Evolutionary conservation across 2,888 invertebrate genomes (phyloP).

Genomic region (Ochropleura leucogaster): DNA sequence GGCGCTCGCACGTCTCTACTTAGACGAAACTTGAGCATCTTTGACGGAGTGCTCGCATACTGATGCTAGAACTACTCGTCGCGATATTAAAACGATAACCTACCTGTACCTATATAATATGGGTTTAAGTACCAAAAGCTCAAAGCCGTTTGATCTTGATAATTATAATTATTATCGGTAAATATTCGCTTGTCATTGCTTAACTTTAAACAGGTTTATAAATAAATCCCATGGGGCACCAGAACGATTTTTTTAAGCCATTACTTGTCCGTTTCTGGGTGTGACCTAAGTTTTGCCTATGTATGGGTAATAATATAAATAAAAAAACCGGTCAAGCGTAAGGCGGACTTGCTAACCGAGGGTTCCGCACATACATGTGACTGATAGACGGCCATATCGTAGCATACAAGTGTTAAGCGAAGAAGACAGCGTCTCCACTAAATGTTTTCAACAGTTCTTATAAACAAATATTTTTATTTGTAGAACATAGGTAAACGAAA

Average conservation of each 20-base stretch:
- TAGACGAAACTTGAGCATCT: conserved; percentile 12
- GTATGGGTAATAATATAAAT: not conserved
- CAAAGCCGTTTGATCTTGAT: not conserved
- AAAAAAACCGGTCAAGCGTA: too few relatives aligned
- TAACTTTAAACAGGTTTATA: not conserved
- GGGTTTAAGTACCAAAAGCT: too few relatives aligned
- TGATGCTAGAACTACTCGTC: conserved; percentile 1
- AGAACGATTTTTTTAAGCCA: too few relatives aligned
- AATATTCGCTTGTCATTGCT: not conserved
- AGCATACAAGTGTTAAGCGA: too few relatives aligned
- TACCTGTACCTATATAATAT: not conserved
- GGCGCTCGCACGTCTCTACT: conserved; percentile 3
- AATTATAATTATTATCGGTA: not conserved
- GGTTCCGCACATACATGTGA: too few relatives aligned
- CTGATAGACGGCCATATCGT: too few relatives aligned
- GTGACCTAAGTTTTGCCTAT: not conserved
- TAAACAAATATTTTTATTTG: not conserved
- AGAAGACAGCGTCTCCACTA: too few relatives aligned
- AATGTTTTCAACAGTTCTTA: not conserved
- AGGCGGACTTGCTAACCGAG: too few relatives aligned
- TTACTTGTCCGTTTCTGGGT: too few relatives aligned
- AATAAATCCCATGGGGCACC: not conserved
- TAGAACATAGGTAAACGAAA: too few relatives aligned
- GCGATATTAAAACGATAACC: not conserved
- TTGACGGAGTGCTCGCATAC: conserved; percentile 1